A percentile compares a stretch with the other conserved stretches of the same genome.
Evolutionary conservation across 2,113 vertebrate species (phyloP).

Genomic region (Castor canadensis): DNA sequence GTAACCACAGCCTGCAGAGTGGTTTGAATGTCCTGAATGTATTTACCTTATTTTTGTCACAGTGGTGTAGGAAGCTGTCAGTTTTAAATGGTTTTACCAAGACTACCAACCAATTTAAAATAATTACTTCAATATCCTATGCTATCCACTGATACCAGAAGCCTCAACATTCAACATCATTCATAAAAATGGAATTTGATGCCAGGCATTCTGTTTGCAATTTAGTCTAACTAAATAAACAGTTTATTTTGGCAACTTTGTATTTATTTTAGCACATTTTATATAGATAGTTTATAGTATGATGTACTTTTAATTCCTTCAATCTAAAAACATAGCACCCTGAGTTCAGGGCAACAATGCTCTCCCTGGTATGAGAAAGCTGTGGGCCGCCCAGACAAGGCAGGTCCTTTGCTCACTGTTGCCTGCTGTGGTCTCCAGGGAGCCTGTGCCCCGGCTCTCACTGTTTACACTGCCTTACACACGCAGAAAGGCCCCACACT

Average conservation of each 20-base stretch:
- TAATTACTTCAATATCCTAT: slow-evolving; percentile 83
- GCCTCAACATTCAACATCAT: slow-evolving; percentile 73
- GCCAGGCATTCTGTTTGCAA: slow-evolving; percentile 45
- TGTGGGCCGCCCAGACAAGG: not conserved
- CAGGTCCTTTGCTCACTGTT: not conserved
- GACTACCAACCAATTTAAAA: slow-evolving; percentile 84
- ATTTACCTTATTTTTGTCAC: slow-evolving; percentile 33
- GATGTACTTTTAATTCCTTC: not conserved
- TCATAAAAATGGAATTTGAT: slow-evolving; percentile 64
- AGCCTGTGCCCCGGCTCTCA: not conserved
- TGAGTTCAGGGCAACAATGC: not conserved
- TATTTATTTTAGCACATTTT: slow-evolving; percentile 29
- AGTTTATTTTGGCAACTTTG: slow-evolving; percentile 50
- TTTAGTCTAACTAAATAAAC: slow-evolving; percentile 58
- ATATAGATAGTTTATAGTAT: not conserved
- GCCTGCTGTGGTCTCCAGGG: too few relatives aligned
- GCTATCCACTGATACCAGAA: slow-evolving; percentile 49
- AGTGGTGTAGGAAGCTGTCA: slow-evolving; percentile 78
- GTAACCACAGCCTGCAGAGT: slow-evolving; percentile 54
- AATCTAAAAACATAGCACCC: not conserved
- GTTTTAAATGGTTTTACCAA: slow-evolving; percentile 75
- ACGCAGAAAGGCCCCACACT: not conserved
- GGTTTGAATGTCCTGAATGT: slow-evolving; percentile 62
- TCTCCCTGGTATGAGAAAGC: not conserved
- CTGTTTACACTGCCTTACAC: not conserved